Base-by-base conservation (phyloP, 2,888 invertebrate species). In the Tubulanus polymorphus region DNA sequence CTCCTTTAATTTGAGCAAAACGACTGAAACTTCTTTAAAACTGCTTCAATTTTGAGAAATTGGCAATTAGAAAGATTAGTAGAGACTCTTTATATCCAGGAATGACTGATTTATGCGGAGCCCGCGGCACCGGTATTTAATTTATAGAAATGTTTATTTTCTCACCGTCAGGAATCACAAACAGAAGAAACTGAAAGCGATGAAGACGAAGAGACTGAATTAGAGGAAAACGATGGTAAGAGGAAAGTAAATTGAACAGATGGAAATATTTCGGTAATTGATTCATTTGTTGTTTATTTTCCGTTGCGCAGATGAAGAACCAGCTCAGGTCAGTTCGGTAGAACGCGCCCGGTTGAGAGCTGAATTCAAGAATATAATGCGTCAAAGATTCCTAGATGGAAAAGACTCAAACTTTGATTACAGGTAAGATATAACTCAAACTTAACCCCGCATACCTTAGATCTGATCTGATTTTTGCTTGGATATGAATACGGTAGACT, bases 351-450 rank as follows among this genome's bases (percentile, higher is more conserved):
- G 91, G 45, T 78, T 93, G 1, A 83, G 85, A 55, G 85, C 89
- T 69, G 93, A 94, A 78, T 93, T 93, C 75, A 78, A 88, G 6
- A 87, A 88, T 46, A 85, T 88, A 63, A 92, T 93, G 91, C 89
- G 89, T 73, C 85, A 87, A 65, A 88, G 85, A 70, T 94, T 93
- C 75, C 79, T 94, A 37, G 85, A 87, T 61, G 93, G 93, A 0
- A 84, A 86, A 70, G 93, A 93, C 79, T 71, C 75, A 51, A 88
- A 90, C 63, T 89, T 91, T 80, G 90, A 94, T 79, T 94, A 94
- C 72, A 82, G 81, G 84, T 83, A 72, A 26, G 59, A 57, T 27
- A 23, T 45, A 10, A n/a, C n/a, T n/a, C n/a, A n/a, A n/a, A n/a
- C n/a, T n/a, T n/a, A 35, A 15, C n/a, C 15, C 35, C n/a, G 15